Evolutionary conservation across 2,888 invertebrate species (phyloP), one percentile per base, ranked within the genome.

Genomic region (Hyalella azteca): DNA sequence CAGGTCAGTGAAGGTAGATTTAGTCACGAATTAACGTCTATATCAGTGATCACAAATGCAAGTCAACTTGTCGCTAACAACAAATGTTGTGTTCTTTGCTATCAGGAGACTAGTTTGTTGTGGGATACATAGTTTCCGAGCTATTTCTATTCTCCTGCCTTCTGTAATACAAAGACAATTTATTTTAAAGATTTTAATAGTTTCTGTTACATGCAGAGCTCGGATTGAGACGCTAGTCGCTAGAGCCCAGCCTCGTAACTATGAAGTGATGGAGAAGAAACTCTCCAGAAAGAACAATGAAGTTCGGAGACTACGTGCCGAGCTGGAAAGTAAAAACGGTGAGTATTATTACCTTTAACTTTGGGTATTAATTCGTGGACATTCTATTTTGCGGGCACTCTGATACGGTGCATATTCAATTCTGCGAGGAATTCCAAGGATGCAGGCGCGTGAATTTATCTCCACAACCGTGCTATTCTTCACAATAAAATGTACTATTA

Each of bases 201-300:
- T 22, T 5, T 54, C 7, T 26, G 0, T 26, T 26, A 29, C 13
- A 9, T 54, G 26, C 66, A 66, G 66, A 66, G 66, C 66, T 3
- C 66, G 66, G n/a, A 36, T 66, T 11, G 66, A 66, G 7, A 39
- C 66, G 3, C 66, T 66, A 11, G 19, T 5, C 66, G 36, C 36
- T 5, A 66, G 36, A 29, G 66, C 29, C 13, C 32, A 66, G n/a
- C 66, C 66, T 5, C 15, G 32, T n/a, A 66, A 66, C 15, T 36
- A 36, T n/a, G 66, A 66, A 39, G 19, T 36, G 36, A 66, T 36
- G 66, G 66, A 66, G 66, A 32, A 36, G 66, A 66, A 66, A 39
- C 66, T 66, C 19, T 36, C 32, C 36, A 11, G 66, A 19, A 32
- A 19, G 36, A 66, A 36, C 36, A 39, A 13, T 9, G 66, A 66